Base-by-base conservation (phyloP, 2,797 vertebrate genomes). In the Malurus splendens region DNA sequence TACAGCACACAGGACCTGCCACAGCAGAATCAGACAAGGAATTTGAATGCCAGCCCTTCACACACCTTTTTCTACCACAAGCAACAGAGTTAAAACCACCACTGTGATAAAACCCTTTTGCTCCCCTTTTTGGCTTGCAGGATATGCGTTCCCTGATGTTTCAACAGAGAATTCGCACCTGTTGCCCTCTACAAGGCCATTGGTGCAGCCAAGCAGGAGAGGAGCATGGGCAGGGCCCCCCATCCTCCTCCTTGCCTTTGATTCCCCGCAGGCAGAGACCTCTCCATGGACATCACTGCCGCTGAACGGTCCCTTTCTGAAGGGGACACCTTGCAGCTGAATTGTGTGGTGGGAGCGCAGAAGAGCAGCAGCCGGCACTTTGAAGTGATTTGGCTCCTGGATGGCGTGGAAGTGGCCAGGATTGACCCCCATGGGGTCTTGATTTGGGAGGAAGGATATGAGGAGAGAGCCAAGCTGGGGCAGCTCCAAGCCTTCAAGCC, bases 381-480 rank as follows among this genome's bases (percentile, higher is more conserved):
- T 67, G 94, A 97, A 10, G 92, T 98, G 27, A 42, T 92, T 28
- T 99, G 98, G 98, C 86, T 98, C 30, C 96, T 95, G 27, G 82
- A 71, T 3, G 54, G 52, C 1, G 6, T 19, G 6, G 93, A 97
- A 91, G 45, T 98, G 84, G 98, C 95, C 18, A 91, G 8, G 7
- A 55, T 98, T 5, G 97, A 98, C 47, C 96, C 97, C 3, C 93
- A 84, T 0, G 98, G 98, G 3, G 82, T 98, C 11, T 82, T 97
- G 89, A 67, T 41, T 5, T 96, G 98, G 87, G 65, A 86, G 23
- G 52, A 88, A 0, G 67, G 93, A 50, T 98, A 97, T 39, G 50
- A 39, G 13, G 77, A 78, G 32, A 95, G 95, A 74, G 95, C 92
- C 24, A 96, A 74, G 17, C 82, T 94, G 48, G 97, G 96, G 16